A percentile compares a stretch with the other conserved stretches of the same genome.
phyloP scores from a whole-genome alignment of 2,888 invertebrate species.

The Eilema caniola region DNA sequence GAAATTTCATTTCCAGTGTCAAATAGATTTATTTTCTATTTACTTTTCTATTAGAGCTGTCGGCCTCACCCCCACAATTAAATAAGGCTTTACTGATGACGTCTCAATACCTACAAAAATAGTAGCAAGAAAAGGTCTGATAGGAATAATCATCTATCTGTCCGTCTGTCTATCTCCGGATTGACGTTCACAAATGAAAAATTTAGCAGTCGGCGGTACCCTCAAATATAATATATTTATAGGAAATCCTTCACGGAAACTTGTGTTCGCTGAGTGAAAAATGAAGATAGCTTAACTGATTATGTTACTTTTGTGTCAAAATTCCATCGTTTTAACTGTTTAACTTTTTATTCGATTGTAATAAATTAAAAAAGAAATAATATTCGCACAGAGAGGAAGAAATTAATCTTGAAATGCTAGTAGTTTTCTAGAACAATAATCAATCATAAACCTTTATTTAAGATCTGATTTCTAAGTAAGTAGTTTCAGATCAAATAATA shows the following conservation, averaged over 20 bases:
- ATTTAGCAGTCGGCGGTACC: conserved; percentile 23
- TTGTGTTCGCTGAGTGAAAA: conserved; percentile 31
- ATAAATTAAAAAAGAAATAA: too few species aligned
- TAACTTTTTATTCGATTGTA: too few species aligned
- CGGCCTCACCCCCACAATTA: not conserved
- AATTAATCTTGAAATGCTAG: too few species aligned
- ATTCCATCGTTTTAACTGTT: too few species aligned
- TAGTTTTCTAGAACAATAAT: too few species aligned
- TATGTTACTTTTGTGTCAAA: too few species aligned
- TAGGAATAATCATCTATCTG: conserved; percentile 32
- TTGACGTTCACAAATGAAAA: conserved; percentile 47
- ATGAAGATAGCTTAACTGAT: too few species aligned
- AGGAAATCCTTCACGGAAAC: conserved; percentile 24
- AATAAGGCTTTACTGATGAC: conserved; percentile 2
- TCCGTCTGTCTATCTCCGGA: conserved; percentile 36
- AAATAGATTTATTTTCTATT: not conserved
- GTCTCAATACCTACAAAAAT: conserved; percentile 19
- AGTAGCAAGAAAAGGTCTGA: conserved; percentile 20
- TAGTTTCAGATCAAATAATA: too few species aligned
- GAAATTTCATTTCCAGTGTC: not conserved
- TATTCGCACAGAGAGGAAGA: too few species aligned
- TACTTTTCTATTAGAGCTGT: conserved; percentile 7
- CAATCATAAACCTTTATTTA: too few species aligned
- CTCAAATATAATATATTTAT: conserved; percentile 26
- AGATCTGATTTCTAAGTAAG: too few species aligned